These are phyloP conservation scores for Anoplopoma fimbria DNA, from an alignment of 2,113 vertebrate species.

Conservation along the genomic window DNA sequence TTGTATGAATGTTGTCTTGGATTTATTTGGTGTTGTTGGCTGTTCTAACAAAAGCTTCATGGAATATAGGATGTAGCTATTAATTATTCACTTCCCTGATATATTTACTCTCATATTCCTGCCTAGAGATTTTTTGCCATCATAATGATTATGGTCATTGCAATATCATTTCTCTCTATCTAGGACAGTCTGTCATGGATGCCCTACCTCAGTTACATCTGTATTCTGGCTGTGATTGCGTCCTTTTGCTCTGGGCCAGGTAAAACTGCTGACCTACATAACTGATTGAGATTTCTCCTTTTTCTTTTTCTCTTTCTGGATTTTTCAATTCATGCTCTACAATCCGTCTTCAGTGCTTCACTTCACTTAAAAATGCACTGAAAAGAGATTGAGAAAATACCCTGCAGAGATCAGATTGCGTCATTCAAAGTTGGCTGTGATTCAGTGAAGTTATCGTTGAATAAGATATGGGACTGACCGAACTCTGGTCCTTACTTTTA, in stretches of 20 bases:
- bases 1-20: neutral
- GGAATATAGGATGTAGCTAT: neutral
- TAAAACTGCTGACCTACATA: conserved; percentile 71
- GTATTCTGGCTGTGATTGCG: conserved; percentile 91
- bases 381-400: conserved; percentile 9
- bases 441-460: conserved; percentile 5
- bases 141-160: neutral
- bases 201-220: conserved; percentile 90
- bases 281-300: neutral
- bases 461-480: conserved; percentile 24
- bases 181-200: conserved; percentile 87
- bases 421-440: neutral
- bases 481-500: neutral
- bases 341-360: neutral
- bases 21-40: neutral
- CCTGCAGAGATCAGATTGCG: neutral
- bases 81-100: neutral
- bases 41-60: neutral
- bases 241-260: conserved; percentile 96
- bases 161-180: neutral
- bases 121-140: neutral
- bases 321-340: neutral
- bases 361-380: neutral
- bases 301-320: neutral
- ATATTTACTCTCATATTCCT: neutral